Base-by-base conservation (phyloP, 92 coral and sea anemone genomes). In the Palythoa heliodiscus region DNA sequence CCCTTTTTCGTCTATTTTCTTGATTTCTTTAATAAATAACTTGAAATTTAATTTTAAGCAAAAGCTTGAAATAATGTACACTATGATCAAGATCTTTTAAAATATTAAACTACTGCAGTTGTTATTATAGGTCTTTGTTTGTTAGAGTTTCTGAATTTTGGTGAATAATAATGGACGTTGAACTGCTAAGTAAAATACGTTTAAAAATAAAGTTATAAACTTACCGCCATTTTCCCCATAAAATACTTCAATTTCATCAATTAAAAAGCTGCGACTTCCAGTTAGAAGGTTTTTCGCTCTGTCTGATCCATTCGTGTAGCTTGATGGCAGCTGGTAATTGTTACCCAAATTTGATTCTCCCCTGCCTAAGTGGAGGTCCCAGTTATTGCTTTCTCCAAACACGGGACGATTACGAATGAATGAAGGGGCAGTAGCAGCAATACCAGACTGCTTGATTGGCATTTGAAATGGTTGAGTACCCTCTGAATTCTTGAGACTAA, bases 401-500 rank as follows among this genome's bases (percentile, higher is more conserved):
- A 20, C 23, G 2, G 84, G 83, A 11, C 64, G 83, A 60, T 4
- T 0, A 4, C 3, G 22, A 17, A 0, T n/a, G 20, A 63, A 16
- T 13, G 71, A 25, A 1, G 2, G 0, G 43, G 52, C n/a, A 16
- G 4, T 60, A 8, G 7, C 55, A 66, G 84, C 75, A 1, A 0
- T 0, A 4, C 5, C 11, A 80, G 17, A 3, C 3, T 1, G 4
- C 35, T 66, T 48, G 35, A 80, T 48, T 80, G 48, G 67, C 84
- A 80, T 80, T 67, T 66, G 84, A 66, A 80, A 80, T 24, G 84
- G 84, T 14, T 39, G 50, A 64, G 48, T 80, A 66, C 58, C 74
- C 24, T 80, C 84, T 48, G 84, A 80, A 6, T 80, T 80, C n/a
- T 80, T 80, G 29, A 80, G 84, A 38, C 84, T 80, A 29, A 80